These are phyloP conservation scores for Caenorhabditis sp. DNA, from an alignment of 2,888 invertebrate species.

Conservation along the genomic window DNA sequence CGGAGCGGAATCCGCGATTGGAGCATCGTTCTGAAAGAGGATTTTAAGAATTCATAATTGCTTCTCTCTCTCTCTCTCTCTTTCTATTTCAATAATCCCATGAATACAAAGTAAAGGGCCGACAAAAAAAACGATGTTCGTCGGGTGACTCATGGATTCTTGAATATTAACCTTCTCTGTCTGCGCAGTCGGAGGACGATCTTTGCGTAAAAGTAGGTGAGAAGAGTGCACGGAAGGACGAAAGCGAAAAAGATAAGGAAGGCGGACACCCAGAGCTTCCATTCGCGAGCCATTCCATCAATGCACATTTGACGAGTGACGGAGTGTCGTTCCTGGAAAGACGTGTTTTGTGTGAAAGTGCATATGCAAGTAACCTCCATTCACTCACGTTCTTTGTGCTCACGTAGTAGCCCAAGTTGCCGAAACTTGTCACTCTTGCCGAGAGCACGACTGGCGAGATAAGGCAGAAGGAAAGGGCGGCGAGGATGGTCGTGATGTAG, in stretches of 20 bases:
- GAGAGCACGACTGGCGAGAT: constrained; percentile 68
- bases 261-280: constrained; percentile 53
- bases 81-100: not conserved
- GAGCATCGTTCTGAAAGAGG: constrained; percentile 62
- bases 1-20: constrained; percentile 71
- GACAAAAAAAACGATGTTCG: no score
- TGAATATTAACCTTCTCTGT: constrained; percentile 56
- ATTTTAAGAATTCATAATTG: not conserved
- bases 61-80: constrained; percentile 5
- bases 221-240: constrained; percentile 64
- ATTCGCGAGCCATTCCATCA: constrained; percentile 64
- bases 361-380: not conserved
- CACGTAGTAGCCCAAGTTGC: constrained; percentile 31
- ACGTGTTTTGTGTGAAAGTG: not conserved
- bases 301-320: constrained; percentile 60
- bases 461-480: constrained; percentile 63
- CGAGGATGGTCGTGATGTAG: constrained; percentile 61
- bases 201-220: constrained; percentile 67
- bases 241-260: constrained; percentile 65
- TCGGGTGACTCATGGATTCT: not conserved
- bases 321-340: constrained; percentile 50
- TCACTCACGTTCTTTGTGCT: constrained; percentile 42
- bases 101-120: no score
- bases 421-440: constrained; percentile 52
- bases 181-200: constrained; percentile 63